Evolutionary conservation across 2,888 invertebrate species (phyloP).

Genomic region (Alviniconcha strummeri): DNA sequence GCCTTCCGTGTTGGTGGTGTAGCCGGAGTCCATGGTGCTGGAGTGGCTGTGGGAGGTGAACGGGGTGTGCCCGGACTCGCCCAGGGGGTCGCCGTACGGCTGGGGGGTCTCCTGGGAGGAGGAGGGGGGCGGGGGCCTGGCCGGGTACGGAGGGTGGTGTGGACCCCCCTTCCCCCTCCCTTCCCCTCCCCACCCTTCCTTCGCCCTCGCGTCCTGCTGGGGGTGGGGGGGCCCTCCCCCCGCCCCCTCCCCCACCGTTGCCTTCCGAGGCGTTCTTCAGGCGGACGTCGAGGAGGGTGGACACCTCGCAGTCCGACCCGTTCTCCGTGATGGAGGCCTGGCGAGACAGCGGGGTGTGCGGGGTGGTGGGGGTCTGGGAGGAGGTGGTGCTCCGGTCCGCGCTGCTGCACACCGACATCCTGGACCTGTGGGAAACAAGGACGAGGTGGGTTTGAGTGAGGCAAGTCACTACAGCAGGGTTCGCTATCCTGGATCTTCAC

Average conservation of each 20-base stretch:
- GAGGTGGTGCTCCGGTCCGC: conserved; percentile 15
- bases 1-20: conserved; percentile 61
- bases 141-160: background rate
- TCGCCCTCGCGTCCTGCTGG: background rate
- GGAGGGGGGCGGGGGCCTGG: background rate
- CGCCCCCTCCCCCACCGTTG: background rate
- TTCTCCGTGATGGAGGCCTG: conserved; percentile 20
- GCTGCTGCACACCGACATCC: conserved; percentile 28
- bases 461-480: too few relatives aligned
- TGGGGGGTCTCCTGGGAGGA: conserved; percentile 32
- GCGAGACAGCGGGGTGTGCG: conserved; percentile 14
- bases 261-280: background rate
- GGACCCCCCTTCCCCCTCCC: background rate
- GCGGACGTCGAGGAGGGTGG: conserved; percentile 17
- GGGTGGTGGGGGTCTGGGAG: conserved; percentile 24
- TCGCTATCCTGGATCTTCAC: too few relatives aligned
- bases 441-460: too few relatives aligned
- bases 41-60: conserved; percentile 56
- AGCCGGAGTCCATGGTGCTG: conserved; percentile 63
- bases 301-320: conserved; percentile 23
- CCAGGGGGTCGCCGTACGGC: conserved; percentile 41
- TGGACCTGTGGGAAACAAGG: background rate
- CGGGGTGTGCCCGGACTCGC: conserved; percentile 59
- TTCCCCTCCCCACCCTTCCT: background rate
- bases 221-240: background rate